Evolutionary conservation across 92 coral and sea anemone genomes (phyloP).

Genomic region (Galaxea fascicularis): DNA sequence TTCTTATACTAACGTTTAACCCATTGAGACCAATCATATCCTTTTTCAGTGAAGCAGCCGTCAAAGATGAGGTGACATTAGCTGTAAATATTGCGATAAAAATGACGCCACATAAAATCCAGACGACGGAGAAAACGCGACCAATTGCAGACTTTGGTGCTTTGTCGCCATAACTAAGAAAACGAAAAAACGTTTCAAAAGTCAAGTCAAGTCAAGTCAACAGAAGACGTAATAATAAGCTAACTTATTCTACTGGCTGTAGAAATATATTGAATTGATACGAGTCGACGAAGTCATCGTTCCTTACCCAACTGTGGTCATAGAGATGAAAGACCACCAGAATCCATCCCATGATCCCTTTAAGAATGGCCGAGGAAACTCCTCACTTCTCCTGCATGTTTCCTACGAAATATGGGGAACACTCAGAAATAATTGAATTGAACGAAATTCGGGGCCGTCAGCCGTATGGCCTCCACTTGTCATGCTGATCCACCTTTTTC

Average conservation of each 20-base stretch:
- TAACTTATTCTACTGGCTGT: no score
- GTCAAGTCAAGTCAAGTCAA: no score
- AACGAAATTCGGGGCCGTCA: no score
- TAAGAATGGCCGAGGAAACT: conserved; percentile 47
- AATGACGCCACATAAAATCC: conserved; percentile 41
- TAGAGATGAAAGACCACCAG: no score
- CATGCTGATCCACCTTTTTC: no score
- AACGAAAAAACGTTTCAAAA: neutral
- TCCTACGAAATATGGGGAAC: conserved; percentile 27
- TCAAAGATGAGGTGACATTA: conserved; percentile 31
- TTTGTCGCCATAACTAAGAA: conserved; percentile 38
- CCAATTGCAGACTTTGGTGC: conserved; percentile 36
- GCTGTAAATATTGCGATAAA: conserved; percentile 50
- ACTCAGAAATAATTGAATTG: no score
- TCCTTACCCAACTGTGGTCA: conserved; percentile 62
- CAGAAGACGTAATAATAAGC: neutral
- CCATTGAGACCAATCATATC: neutral
- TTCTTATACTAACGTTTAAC: conserved; percentile 4
- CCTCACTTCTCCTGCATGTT: conserved; percentile 40
- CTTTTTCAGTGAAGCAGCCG: conserved; percentile 27
- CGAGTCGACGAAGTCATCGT: no score
- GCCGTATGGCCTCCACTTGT: no score
- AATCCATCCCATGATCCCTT: conserved; percentile 64
- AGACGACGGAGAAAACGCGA: conserved; percentile 38
- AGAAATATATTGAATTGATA: no score